Evolutionary conservation across 1,140 invertebrate genomes (phyloP).

Genomic region (Trichomalopsis sarcophagae): DNA sequence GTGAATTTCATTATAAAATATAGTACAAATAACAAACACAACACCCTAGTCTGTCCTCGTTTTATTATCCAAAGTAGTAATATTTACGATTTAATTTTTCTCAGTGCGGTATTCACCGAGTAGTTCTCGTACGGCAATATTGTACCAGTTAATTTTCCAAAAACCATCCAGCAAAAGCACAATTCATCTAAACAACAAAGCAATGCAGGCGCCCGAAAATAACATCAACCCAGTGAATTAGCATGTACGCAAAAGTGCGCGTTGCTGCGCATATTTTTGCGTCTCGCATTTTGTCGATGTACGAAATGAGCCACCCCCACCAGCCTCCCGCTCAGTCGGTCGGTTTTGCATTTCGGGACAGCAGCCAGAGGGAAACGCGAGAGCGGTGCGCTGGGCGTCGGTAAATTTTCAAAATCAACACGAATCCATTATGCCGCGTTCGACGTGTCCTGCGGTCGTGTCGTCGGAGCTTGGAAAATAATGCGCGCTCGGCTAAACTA

Average conservation of each 20-base stretch:
- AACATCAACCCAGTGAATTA: background rate
- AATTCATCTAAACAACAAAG: background rate
- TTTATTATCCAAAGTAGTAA: no score
- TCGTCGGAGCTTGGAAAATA: background rate
- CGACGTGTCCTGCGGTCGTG: background rate
- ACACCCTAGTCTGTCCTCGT: no score
- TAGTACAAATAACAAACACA: no score
- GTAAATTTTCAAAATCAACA: conserved; percentile 2
- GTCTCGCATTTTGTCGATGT: background rate
- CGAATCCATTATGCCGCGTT: background rate
- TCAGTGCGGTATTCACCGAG: background rate
- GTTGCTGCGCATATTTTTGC: background rate
- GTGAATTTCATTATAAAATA: no score
- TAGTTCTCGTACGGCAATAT: no score
- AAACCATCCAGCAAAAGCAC: background rate
- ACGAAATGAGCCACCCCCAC: background rate
- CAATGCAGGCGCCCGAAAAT: background rate
- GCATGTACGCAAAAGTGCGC: background rate
- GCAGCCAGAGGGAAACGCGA: background rate
- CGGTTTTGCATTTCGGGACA: background rate
- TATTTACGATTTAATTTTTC: no score
- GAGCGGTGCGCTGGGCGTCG: background rate
- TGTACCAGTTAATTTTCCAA: background rate
- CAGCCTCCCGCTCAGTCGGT: background rate
- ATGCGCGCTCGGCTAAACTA: background rate